Evolutionary conservation across 2,888 invertebrate genomes (phyloP).

Genomic region (Drosophila meridiana): DNA sequence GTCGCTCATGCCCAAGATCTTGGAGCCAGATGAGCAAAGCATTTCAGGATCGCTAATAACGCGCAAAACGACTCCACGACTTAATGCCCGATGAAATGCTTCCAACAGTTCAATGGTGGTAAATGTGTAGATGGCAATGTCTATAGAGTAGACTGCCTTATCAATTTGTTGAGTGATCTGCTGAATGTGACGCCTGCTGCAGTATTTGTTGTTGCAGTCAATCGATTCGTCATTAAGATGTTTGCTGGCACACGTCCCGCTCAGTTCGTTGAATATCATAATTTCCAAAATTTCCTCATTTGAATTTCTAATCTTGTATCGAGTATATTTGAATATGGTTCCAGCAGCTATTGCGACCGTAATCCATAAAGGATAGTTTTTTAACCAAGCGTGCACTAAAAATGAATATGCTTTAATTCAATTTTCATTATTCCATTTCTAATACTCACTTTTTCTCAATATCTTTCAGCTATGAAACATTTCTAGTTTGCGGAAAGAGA

Average conservation of each 20-base stretch:
- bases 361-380: constrained; percentile 26
- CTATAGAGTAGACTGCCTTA: constrained; percentile 75
- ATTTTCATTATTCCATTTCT: neutral
- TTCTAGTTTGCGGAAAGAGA: neutral
- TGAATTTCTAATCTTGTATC: neutral
- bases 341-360: constrained; percentile 41
- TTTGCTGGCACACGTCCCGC: constrained; percentile 18
- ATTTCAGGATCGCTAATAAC: constrained; percentile 80
- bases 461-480: neutral
- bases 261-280: constrained; percentile 59
- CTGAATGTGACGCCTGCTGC: constrained; percentile 53
- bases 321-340: constrained; percentile 15
- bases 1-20: constrained; percentile 53
- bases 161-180: constrained; percentile 69
- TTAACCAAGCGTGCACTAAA: constrained; percentile 35
- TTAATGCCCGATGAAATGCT: constrained; percentile 66
- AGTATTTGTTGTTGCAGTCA: constrained; percentile 53
- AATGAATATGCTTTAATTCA: neutral
- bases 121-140: constrained; percentile 82
- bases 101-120: constrained; percentile 59
- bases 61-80: constrained; percentile 75
- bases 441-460: neutral
- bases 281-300: constrained; percentile 34
- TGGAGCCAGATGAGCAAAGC: constrained; percentile 62
- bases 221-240: neutral